Evolutionary conservation across 2,797 vertebrate species (phyloP), one percentile per base, ranked within the genome.

Genomic region (Lacerta agilis): DNA sequence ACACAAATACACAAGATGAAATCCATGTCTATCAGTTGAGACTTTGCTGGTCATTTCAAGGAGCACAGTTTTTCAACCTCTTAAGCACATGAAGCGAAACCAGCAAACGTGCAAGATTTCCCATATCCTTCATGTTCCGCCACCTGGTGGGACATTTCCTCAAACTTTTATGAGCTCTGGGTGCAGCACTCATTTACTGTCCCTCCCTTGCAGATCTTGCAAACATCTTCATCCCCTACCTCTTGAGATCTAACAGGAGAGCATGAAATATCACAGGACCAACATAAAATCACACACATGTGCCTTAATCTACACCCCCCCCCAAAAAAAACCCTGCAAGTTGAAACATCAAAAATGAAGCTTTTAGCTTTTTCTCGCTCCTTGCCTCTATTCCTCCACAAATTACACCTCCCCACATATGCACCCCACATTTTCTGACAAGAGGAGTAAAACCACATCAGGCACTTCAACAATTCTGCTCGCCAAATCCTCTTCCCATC

Each of bases 61-160:
- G 23, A 83, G 89, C 92, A 45, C 91, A 88, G 89, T 91, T 79
- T 85, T 55, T 55, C 49, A 55, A 17, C 43, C 83, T 25, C 64
- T 84, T 5, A 8, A 0, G 78, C 66, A 43, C 20, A 20, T 36
- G 13, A 90, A 80, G 43, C 0, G n/a, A 80, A 80, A 72, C 13
- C 49, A 72, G 79, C 73, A 71, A 0, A 18, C 6, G 18, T 1
- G 2, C 41, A 71, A 41, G 61, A 49, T n/a, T 89, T 55, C 83
- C 89, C 18, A 77, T 77, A 7, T 69, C 18, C 78, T 36, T 83
- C 73, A 10, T 0, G 82, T 43, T 92, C 71, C 92, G 94, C 94
- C 95, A 93, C 93, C 94, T 92, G 23, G 93, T 90, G 94, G 94
- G 83, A 82, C 23, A 25, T 87, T 92, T 83, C 84, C 79, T 58